Evolutionary conservation across 2,113 vertebrate species (phyloP).

Genomic region (Scytalopus superciliaris): DNA sequence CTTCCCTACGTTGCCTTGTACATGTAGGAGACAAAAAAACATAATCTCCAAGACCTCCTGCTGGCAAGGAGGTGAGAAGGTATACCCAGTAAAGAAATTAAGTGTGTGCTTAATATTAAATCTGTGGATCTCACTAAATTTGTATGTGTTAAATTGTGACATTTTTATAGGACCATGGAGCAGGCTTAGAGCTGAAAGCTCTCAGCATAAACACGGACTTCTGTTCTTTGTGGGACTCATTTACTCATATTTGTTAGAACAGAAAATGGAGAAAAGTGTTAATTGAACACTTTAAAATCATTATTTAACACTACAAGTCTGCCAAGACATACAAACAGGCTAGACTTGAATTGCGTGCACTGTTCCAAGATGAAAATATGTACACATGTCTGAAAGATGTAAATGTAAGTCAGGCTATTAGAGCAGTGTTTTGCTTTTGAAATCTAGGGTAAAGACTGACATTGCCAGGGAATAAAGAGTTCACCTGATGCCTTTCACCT

Average conservation of each 20-base stretch:
- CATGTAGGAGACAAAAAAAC: background rate
- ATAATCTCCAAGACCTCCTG: background rate
- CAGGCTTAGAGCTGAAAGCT: background rate
- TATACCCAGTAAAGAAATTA: background rate
- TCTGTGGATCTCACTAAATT: background rate
- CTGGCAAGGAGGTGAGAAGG: background rate
- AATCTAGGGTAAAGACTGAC: background rate
- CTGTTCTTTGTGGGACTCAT: background rate
- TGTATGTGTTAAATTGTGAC: background rate
- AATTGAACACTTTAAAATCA: background rate
- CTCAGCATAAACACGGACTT: background rate
- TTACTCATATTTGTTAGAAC: background rate
- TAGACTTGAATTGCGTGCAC: background rate
- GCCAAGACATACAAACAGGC: background rate
- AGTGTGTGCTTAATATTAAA: background rate
- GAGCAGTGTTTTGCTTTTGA: background rate
- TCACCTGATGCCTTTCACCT: background rate
- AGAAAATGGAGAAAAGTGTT: background rate
- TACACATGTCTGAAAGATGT: background rate
- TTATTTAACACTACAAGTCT: background rate
- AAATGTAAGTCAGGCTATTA: background rate
- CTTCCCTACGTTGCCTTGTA: accelerated
- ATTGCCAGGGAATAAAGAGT: background rate
- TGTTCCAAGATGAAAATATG: background rate
- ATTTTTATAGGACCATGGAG: background rate